Conservation (phyloP, 2,888 invertebrate genomes). For the Nomada hirtipes region DNA sequence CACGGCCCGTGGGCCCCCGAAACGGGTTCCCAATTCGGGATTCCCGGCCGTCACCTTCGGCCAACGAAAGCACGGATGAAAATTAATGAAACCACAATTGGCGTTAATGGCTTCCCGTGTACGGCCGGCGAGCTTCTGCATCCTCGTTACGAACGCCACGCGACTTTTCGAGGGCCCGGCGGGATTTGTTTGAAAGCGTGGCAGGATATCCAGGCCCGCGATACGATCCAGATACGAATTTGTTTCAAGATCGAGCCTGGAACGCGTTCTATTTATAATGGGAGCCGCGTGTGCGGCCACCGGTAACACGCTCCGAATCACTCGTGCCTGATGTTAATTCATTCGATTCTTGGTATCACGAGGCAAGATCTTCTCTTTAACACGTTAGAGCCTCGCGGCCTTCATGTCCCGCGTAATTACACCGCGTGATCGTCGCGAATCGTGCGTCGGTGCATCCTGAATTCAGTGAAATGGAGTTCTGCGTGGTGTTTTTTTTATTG, state of each 20-base stretch:
- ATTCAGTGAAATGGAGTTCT: background rate
- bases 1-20: conserved; percentile 3
- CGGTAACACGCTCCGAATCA: conserved; percentile 48
- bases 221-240: conserved; percentile 58
- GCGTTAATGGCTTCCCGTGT: conserved; percentile 74
- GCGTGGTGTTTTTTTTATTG: background rate
- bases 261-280: conserved; percentile 59
- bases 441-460: background rate
- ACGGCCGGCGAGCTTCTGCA: conserved; percentile 65
- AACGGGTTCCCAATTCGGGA: conserved; percentile 30
- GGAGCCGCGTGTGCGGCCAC: conserved; percentile 23
- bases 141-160: conserved; percentile 68
- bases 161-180: conserved; percentile 55
- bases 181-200: conserved; percentile 50
- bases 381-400: conserved; percentile 26
- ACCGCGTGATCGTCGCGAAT: conserved; percentile 14
- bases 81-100: conserved; percentile 79
- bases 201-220: conserved; percentile 22
- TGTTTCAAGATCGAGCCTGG: conserved; percentile 3
- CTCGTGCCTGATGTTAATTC: conserved; percentile 49
- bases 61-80: conserved; percentile 71
- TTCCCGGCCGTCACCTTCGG: conserved; percentile 66
- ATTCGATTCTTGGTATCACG: conserved; percentile 40
- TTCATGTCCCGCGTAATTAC: conserved; percentile 53
- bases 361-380: conserved; percentile 34